These are phyloP conservation scores for Sorex maritimensis DNA, from an alignment of 2,797 vertebrate species.

Conservation along the genomic window DNA sequence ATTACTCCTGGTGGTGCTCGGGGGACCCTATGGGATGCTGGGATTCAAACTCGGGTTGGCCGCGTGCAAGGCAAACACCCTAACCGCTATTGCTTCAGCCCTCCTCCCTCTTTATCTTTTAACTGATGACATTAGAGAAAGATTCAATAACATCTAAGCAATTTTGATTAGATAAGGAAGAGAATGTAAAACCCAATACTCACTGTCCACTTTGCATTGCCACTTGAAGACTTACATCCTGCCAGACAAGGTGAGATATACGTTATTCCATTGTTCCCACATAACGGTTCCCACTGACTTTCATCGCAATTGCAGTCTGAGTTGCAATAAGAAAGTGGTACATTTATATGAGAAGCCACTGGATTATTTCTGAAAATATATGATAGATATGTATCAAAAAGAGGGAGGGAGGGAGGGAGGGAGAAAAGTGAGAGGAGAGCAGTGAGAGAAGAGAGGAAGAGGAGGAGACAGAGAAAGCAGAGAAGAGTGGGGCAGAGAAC, in stretches of 20 bases:
- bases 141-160: background rate
- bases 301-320: conserved; percentile 92
- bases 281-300: conserved; percentile 95
- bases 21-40: too few species aligned
- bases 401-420: background rate
- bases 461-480: fast-evolving
- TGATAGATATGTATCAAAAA: background rate
- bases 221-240: conserved; percentile 91
- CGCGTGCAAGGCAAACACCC: too few species aligned
- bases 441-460: background rate
- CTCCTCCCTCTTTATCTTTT: too few species aligned
- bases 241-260: conserved; percentile 95
- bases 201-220: conserved; percentile 92
- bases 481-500: too few species aligned
- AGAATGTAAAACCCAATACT: conserved; percentile 80
- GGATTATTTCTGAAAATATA: conserved; percentile 75
- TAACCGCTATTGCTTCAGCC: too few species aligned
- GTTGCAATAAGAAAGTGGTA: conserved; percentile 91
- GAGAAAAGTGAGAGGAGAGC: background rate
- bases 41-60: too few species aligned
- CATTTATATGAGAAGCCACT: conserved; percentile 65
- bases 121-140: background rate
- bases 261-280: conserved; percentile 94
- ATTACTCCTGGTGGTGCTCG: too few species aligned
- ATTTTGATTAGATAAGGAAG: conserved; percentile 19